Percentiles rank a stretch among this genome's conserved stretches.
phyloP scores from a whole-genome alignment of 2,113 vertebrate genomes.

The Hypanus sabinus region DNA sequence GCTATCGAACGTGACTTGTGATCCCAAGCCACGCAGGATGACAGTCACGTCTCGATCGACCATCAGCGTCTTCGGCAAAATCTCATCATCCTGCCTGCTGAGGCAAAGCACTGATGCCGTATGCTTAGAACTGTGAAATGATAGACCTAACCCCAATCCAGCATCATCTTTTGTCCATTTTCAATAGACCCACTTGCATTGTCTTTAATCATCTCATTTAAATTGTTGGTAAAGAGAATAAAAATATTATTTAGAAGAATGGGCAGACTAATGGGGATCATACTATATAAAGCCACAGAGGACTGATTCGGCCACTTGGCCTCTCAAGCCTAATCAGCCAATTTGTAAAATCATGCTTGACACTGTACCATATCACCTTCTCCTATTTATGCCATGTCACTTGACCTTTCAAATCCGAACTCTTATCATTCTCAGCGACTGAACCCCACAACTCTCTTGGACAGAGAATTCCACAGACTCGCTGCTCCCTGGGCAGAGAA shows the following conservation, averaged over 20 bases:
- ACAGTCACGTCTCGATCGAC: not conserved
- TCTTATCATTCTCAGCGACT: no score
- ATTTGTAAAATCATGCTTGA: no score
- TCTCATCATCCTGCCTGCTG: not conserved
- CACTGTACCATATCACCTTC: no score
- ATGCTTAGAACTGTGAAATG: not conserved
- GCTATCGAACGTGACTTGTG: no score
- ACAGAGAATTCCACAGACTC: no score
- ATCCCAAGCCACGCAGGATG: not conserved
- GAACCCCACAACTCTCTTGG: no score
- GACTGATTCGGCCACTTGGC: no score
- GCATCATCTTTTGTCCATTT: not conserved
- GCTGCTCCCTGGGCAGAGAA: no score
- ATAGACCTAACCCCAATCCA: not conserved
- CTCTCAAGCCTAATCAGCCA: no score
- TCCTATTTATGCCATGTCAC: no score
- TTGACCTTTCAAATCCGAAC: no score
- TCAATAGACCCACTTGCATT: not conserved
- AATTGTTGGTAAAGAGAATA: not conserved
- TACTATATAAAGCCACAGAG: no score
- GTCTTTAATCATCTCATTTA: not conserved
- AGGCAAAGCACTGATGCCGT: not conserved
- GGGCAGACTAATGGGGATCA: not conserved
- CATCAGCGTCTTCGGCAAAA: not conserved
- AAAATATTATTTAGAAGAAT: not conserved